These are phyloP conservation scores for Procavia capensis DNA, from an alignment of 2,113 vertebrate genomes.

Conservation along the genomic window DNA sequence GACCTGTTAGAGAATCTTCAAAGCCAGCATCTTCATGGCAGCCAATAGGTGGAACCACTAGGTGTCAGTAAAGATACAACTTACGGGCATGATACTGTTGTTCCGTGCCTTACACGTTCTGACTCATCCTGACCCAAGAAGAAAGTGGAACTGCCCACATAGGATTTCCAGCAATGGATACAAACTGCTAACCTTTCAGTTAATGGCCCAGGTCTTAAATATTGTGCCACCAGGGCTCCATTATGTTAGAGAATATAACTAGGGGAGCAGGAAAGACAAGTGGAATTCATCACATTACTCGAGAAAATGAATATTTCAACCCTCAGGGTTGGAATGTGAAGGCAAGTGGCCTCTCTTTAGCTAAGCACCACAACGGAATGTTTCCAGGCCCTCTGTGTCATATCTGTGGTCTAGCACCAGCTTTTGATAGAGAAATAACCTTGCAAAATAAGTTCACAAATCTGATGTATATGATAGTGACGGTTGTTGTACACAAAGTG, in stretches of 20 bases:
- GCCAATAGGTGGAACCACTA: conserved; percentile 1
- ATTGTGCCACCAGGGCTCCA: too few species aligned
- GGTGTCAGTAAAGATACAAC: conserved; percentile 68
- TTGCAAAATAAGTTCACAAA: background rate
- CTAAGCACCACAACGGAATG: background rate
- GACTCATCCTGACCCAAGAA: too few species aligned
- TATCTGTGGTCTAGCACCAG: background rate
- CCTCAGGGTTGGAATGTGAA: background rate
- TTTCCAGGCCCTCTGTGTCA: background rate
- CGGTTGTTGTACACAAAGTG: background rate
- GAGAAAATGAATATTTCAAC: background rate
- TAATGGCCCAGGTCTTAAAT: too few species aligned
- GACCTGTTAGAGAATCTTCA: background rate
- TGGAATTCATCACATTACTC: background rate
- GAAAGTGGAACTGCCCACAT: too few species aligned
- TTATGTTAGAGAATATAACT: background rate
- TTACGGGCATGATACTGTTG: background rate
- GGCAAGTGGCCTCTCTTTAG: background rate
- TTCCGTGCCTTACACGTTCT: too few species aligned
- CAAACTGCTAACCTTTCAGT: too few species aligned
- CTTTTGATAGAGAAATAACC: conserved; percentile 45
- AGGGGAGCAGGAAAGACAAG: background rate
- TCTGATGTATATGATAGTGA: background rate
- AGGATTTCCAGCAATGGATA: too few species aligned
- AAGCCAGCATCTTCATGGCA: background rate